Evolutionary conservation across 2,888 invertebrate genomes (phyloP), one percentile per base, ranked within the genome.

Genomic region (Andrena dorsata): DNA sequence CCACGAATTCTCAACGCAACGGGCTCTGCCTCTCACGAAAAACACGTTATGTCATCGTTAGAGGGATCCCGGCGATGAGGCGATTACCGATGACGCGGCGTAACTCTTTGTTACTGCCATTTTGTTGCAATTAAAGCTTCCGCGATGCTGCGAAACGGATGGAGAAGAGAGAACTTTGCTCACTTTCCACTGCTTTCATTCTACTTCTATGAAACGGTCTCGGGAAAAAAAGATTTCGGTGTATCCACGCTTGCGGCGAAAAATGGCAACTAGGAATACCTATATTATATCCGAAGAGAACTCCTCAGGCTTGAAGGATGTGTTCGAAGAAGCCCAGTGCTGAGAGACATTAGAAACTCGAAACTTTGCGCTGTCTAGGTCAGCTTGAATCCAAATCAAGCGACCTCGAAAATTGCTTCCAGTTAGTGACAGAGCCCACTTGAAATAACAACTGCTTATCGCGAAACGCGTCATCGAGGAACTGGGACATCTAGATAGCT

Each of bases 1-100:
- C 63, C 63, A 76, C 69, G 74, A 82, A 86, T 86, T 72, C 73
- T 63, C 35, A 7, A 28, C 61, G 53, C 71, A 16, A 35, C n/a
- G 16, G n/a, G 10, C 6, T 23, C 23, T 20, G 13, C 30, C 26
- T 35, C 64, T 70, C 69, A 51, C 60, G 76, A 71, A 66, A 65
- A 41, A 51, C 26, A 8, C 30, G 74, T 74, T 74, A 49, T 13
- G 32, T 68, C 63, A 69, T 32, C 30, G 56, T 1, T n/a, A n/a
- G 10, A 58, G 2, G 1, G 56, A 32, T 66, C 23, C n/a, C 16
- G 6, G 13, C 28, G 35, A 49, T 66, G 16, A 13, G 35, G 35
- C 51, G 13, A 32, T 56, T 47, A 63, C 49, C 16, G n/a, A 32
- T 41, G 75, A 28, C 30, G 53, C 47, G 16, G 58, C 58, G 2